Evolutionary conservation across 1,140 invertebrate species (phyloP), one percentile per base, ranked within the genome.

Genomic region (Orchesella cincta): DNA sequence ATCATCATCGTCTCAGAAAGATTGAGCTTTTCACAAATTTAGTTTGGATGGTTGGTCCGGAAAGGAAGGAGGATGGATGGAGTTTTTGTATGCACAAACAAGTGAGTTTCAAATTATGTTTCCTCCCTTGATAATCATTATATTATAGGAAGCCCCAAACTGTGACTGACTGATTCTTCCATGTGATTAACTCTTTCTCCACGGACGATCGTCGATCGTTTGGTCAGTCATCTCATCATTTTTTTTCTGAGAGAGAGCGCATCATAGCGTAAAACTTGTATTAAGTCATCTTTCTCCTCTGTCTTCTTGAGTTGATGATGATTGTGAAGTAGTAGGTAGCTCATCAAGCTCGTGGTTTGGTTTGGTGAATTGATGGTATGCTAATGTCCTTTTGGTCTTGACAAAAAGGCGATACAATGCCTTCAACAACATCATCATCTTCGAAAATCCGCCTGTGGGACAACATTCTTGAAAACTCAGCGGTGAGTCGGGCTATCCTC

Each of bases 151-250:
- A 36, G 72, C 23, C 23, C 35, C 77, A 73, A 74, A 78, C 77
- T 75, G 77, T 54, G 77, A 75, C 62, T 78, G 73, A 78, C 73
- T 75, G 77, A 75, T 75, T 75, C 57, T 51, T 62, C 51, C 64
- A 78, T 72, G 39, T 64, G 34, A 73, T 73, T 73, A 46, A 46
- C 35, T 73, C 71, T 36, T 51, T 73, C 71, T 73, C 71, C 71
- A 36, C 39, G 71, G 71, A 26, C 18, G 71, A 28, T 46, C 39
- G 67, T 71, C 26, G 29, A 39, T 62, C 18, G 73, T 52, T 35
- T 78, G 73, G 73, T 78, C n/a, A n/a, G n/a, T n/a, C 77, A 74
- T 78, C 77, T n/a, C n/a, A n/a, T n/a, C n/a, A n/a, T n/a, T n/a
- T n/a, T n/a, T n/a, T n/a, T n/a, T n/a, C n/a, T n/a, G n/a, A n/a